Base-by-base conservation (phyloP, 2,797 vertebrate genomes). In the Danio choprae region DNA sequence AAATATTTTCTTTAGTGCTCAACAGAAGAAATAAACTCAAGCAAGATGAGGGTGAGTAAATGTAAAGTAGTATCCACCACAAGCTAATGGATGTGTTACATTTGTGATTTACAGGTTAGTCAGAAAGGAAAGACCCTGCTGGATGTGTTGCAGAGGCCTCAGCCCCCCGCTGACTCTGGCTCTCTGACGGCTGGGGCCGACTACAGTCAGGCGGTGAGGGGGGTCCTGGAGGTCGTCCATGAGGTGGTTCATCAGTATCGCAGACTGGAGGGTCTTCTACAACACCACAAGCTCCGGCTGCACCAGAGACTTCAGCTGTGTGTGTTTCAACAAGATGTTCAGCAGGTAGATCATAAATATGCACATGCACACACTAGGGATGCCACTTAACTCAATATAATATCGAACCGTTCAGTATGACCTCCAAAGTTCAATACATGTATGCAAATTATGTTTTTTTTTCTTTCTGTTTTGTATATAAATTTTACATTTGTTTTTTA, bases 291-390 rank as follows among this genome's bases (percentile, higher is more conserved):
- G 63, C 96, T 99, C 84, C 96, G 97, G 81, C 94, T 99, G 67
- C 98, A 99, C 84, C 98, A 99, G 91, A 94, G 97, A 82, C 94
- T 99, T 81, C 97, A 99, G 90, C 94, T 99, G 76, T 98, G 96
- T 4, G 98, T 99, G 83, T 99, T 99, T 85, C 97, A 99, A 81
- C 97, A 99, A 90, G 98, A 99, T 0, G 98, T 98, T 10, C 95
- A 96, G 91, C 98, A 99, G 97, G 98, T 98, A 90, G 18, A 56
- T 38, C 36, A 55, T 48, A 58, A 43, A 20, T 44, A 77, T 18
- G 74, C 41, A 55, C 64, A 60, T 65, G 20, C 41, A 48, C 38
- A 48, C 50, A 50, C n/a, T 29, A 29, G 29, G 29, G 29, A 29
- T 29, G 29, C 29, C 29, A 29, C 29, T 3, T 29, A 1, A 29